Evolutionary conservation across 2,113 vertebrate species (phyloP).

Genomic region (Hylia prasina): DNA sequence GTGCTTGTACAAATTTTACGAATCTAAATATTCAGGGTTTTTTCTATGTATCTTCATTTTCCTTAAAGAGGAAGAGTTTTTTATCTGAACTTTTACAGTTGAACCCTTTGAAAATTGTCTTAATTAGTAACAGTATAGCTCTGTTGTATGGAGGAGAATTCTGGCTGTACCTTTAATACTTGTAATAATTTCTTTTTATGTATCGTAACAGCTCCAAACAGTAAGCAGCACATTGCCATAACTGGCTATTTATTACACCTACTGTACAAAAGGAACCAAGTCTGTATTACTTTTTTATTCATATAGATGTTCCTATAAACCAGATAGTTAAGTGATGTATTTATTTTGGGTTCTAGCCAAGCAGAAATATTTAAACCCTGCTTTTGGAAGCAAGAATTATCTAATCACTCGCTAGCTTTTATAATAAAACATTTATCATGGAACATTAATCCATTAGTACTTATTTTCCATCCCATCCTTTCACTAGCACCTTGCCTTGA

Average conservation of each 20-base stretch:
- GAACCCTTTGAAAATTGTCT: background rate
- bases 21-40: background rate
- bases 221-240: slow-evolving; percentile 7
- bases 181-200: background rate
- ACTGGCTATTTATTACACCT: slow-evolving; percentile 20
- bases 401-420: slow-evolving; percentile 77
- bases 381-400: slow-evolving; percentile 78
- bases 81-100: background rate
- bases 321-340: slow-evolving; percentile 70
- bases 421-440: slow-evolving; percentile 76
- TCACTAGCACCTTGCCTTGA: slow-evolving; percentile 77
- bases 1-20: background rate
- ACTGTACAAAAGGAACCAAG: slow-evolving; percentile 5
- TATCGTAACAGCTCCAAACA: background rate
- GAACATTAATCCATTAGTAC: slow-evolving; percentile 76
- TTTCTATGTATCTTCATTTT: background rate
- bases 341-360: slow-evolving; percentile 73
- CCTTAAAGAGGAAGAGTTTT: background rate
- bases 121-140: background rate
- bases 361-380: slow-evolving; percentile 73
- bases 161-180: background rate
- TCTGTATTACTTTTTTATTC: slow-evolving; percentile 1
- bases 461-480: slow-evolving; percentile 73
- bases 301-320: slow-evolving; percentile 53
- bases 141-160: background rate